Conservation (phyloP, 2,888 invertebrate species). For the Cephus runcator region DNA sequence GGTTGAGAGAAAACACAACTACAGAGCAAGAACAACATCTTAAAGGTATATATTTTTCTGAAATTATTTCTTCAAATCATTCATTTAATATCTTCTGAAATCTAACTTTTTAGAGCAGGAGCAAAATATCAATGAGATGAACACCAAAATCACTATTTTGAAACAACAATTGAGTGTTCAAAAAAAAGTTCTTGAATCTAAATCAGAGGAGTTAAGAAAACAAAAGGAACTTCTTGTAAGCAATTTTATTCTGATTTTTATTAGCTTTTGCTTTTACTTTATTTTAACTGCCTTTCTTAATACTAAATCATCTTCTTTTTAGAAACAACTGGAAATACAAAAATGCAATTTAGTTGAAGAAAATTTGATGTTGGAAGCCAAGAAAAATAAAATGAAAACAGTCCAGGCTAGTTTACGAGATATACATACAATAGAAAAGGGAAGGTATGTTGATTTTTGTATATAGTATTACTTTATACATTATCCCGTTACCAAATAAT, state of each 20-base stretch:
- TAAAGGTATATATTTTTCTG: background rate
- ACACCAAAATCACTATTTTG: background rate
- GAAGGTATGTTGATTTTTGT: slow-evolving; percentile 27
- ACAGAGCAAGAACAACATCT: background rate
- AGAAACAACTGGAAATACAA: slow-evolving; percentile 36
- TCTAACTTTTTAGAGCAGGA: background rate
- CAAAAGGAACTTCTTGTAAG: background rate
- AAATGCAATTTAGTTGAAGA: slow-evolving; percentile 28
- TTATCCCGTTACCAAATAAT: background rate
- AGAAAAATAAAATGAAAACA: slow-evolving; percentile 29
- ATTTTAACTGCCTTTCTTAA: background rate
- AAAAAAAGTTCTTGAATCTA: background rate
- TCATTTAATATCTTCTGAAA: background rate
- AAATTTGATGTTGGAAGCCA: slow-evolving; percentile 25
- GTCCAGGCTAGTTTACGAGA: slow-evolving; percentile 33
- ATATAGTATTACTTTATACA: background rate
- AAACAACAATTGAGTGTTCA: background rate
- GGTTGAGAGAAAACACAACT: background rate
- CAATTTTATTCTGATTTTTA: background rate
- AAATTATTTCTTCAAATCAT: background rate
- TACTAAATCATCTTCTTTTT: slow-evolving; percentile 2
- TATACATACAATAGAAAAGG: slow-evolving; percentile 31
- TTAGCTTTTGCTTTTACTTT: background rate
- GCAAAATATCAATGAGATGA: background rate
- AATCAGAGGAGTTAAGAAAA: background rate